Conservation (phyloP, 2,888 invertebrate genomes). For the Xylota segnis region DNA sequence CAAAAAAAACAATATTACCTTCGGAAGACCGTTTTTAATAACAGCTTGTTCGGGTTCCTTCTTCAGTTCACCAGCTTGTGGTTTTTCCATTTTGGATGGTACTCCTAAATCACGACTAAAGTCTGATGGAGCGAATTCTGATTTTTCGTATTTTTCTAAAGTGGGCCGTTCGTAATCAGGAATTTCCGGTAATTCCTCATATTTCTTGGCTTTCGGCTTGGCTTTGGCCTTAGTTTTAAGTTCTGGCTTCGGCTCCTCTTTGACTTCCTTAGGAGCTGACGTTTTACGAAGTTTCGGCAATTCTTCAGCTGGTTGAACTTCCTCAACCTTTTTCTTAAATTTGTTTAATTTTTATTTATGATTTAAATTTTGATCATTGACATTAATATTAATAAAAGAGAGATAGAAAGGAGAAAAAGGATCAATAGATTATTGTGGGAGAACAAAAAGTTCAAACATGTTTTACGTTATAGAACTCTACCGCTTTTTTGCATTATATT, state of each 20-base stretch:
- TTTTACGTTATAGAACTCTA: too few species aligned
- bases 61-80: slow-evolving; percentile 78
- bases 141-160: slow-evolving; percentile 89
- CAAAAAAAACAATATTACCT: slow-evolving; percentile 79
- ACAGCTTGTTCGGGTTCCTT: slow-evolving; percentile 79
- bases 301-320: slow-evolving; percentile 80
- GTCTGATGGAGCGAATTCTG: slow-evolving; percentile 85
- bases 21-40: slow-evolving; percentile 82
- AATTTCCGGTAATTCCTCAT: slow-evolving; percentile 87
- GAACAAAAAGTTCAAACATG: too few species aligned
- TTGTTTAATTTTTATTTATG: slow-evolving; percentile 18
- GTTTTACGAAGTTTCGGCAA: slow-evolving; percentile 83
- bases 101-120: slow-evolving; percentile 82
- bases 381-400: background rate
- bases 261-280: slow-evolving; percentile 78
- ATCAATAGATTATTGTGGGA: background rate
- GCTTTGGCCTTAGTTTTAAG: slow-evolving; percentile 81
- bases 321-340: slow-evolving; percentile 80
- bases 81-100: slow-evolving; percentile 83
- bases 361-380: background rate
- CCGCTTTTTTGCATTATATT: too few species aligned
- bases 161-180: slow-evolving; percentile 92
- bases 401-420: background rate
- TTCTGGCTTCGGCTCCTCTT: slow-evolving; percentile 82
- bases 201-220: slow-evolving; percentile 84